Conservation (phyloP, 1,140 invertebrate species). For the Triops longicaudatus region DNA sequence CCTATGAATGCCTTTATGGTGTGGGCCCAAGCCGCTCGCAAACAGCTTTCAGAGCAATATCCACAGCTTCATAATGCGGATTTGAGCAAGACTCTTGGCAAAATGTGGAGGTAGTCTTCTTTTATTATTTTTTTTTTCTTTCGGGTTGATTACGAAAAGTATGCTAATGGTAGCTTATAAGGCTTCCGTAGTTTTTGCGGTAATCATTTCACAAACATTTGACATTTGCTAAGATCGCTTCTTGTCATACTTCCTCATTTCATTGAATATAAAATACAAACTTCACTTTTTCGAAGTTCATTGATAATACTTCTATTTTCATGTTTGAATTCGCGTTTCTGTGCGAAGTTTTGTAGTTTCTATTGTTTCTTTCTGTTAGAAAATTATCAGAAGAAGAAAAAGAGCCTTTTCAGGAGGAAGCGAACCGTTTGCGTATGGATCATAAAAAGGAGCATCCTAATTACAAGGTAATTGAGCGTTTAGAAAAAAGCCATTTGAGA, state of each 20-base stretch:
- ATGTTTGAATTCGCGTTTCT: too few species aligned
- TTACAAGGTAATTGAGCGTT: slow-evolving; percentile 12
- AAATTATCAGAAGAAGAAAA: neutral
- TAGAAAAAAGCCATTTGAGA: neutral
- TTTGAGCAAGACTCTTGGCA: slow-evolving; percentile 97
- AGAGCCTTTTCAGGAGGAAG: slow-evolving; percentile 1
- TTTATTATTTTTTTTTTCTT: neutral
- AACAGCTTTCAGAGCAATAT: slow-evolving; percentile 96
- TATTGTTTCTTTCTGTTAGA: neutral
- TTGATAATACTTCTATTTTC: too few species aligned
- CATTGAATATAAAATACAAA: too few species aligned
- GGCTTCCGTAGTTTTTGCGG: too few species aligned
- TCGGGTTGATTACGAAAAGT: neutral
- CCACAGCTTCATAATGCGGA: slow-evolving; percentile 99
- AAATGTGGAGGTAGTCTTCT: slow-evolving; percentile 27
- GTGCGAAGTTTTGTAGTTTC: neutral
- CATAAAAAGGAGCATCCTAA: slow-evolving; percentile 6
- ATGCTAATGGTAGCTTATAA: too few species aligned
- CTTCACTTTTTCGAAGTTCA: too few species aligned
- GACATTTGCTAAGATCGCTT: too few species aligned
- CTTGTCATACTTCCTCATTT: too few species aligned
- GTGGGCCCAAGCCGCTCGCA: slow-evolving; percentile 93
- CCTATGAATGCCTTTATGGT: slow-evolving; percentile 98
- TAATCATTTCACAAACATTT: too few species aligned
- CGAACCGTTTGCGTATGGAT: neutral